Evolutionary conservation across 1,140 invertebrate genomes (phyloP).

Genomic region (Gerris buenoi): DNA sequence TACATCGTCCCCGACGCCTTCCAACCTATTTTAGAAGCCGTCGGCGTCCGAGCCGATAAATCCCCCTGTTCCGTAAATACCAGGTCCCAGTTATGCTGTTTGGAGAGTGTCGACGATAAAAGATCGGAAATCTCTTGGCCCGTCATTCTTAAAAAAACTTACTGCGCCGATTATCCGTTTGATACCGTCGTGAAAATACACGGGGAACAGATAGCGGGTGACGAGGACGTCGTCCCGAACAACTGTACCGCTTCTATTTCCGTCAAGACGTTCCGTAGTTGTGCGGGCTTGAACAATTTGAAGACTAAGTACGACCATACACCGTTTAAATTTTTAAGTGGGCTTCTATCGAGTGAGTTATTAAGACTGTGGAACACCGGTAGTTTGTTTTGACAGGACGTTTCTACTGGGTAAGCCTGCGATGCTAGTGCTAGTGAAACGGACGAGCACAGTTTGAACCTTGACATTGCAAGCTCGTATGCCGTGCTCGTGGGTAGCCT

Average conservation of each 20-base stretch:
- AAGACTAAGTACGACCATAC: neutral
- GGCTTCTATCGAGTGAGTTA: neutral
- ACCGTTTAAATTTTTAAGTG: constrained; percentile 1
- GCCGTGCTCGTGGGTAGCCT: no score
- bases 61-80: neutral
- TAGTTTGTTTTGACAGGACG: neutral
- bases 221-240: neutral
- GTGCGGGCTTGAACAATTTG: neutral
- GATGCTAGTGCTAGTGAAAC: no score
- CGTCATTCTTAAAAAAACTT: neutral
- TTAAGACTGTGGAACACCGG: constrained; percentile 1
- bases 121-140: neutral
- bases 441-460: no score
- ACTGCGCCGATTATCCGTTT: neutral
- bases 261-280: neutral
- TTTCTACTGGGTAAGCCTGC: no score
- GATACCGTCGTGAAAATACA: neutral
- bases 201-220: neutral
- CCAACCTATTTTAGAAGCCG: neutral
- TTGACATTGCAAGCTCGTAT: no score
- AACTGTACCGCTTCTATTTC: neutral
- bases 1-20: neutral
- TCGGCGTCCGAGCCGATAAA: neutral
- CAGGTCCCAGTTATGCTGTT: neutral
- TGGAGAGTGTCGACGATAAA: neutral